Evolutionary conservation across 1,140 invertebrate genomes (phyloP).

Genomic region (Alviniconcha marisindica): DNA sequence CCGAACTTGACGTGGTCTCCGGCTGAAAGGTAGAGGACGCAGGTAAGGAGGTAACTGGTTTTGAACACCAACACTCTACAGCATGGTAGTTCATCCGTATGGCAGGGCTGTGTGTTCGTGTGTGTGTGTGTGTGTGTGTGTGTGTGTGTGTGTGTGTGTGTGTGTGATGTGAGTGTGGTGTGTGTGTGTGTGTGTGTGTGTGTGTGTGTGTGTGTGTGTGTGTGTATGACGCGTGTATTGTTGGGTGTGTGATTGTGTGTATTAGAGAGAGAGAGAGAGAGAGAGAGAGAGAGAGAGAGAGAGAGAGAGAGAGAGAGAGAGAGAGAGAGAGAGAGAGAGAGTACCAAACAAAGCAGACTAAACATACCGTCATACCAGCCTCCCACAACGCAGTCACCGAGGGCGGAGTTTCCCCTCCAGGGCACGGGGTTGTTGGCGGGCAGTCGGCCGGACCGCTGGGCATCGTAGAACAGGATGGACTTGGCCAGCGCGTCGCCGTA

Average conservation of each 20-base stretch:
- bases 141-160: too few relatives aligned
- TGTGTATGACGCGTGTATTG: too few relatives aligned
- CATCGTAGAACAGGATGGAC: conserved; percentile 82
- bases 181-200: too few relatives aligned
- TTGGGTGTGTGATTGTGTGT: too few relatives aligned
- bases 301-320: not conserved
- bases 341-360: not conserved
- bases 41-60: too few relatives aligned
- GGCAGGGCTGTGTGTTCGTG: too few relatives aligned
- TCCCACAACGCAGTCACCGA: conserved; percentile 81
- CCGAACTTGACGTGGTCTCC: conserved; percentile 83
- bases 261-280: not conserved
- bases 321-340: not conserved
- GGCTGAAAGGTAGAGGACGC: conserved; percentile 73
- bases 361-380: conserved; percentile 82
- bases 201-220: too few relatives aligned
- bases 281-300: not conserved
- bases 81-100: too few relatives aligned
- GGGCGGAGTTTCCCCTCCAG: conserved; percentile 80
- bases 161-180: too few relatives aligned
- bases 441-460: conserved; percentile 81
- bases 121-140: too few relatives aligned
- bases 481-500: conserved; percentile 78
- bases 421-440: conserved; percentile 78
- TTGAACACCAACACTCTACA: too few relatives aligned